Evolutionary conservation across 2,113 vertebrate genomes (phyloP).

Genomic region (Corydoras sp.): DNA sequence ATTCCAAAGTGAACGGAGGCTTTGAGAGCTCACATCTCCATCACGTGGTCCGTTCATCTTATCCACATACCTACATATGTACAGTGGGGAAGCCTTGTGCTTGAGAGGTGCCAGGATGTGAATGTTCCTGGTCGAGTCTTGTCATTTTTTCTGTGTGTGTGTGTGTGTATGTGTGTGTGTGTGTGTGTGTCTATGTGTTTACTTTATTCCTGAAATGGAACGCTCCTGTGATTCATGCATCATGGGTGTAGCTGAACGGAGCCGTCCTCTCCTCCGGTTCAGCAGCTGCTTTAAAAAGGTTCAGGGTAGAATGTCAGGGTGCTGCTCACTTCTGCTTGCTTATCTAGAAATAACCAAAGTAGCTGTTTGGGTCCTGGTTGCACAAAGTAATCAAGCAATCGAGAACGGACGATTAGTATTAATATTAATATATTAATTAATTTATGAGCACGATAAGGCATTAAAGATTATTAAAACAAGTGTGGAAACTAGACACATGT

Average conservation of each 20-base stretch:
- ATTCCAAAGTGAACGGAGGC: conserved; percentile 52
- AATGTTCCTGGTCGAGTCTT: conserved; percentile 53
- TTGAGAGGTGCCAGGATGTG: conserved; percentile 62
- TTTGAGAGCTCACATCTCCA: conserved; percentile 63
- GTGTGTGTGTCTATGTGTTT: conserved; percentile 56
- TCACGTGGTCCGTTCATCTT: conserved; percentile 61
- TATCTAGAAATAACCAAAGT: neutral
- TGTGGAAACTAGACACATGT: no score
- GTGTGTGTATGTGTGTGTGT: conserved; percentile 43
- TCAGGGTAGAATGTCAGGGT: no score
- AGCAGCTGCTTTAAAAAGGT: no score
- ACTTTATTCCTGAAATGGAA: no score
- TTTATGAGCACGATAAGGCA: no score
- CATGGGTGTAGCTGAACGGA: neutral
- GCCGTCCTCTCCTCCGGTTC: no score
- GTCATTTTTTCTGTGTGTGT: conserved; percentile 50
- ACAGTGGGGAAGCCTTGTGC: conserved; percentile 73
- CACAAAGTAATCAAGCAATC: conserved; percentile 54
- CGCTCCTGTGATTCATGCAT: neutral
- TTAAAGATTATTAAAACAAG: no score
- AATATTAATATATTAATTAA: neutral
- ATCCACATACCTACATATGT: conserved; percentile 72
- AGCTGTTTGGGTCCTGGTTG: conserved; percentile 52
- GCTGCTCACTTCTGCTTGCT: no score
- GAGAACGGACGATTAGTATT: conserved; percentile 38